Base-by-base conservation (phyloP, 2,797 vertebrate species). In the Sebastes paucispinis region DNA sequence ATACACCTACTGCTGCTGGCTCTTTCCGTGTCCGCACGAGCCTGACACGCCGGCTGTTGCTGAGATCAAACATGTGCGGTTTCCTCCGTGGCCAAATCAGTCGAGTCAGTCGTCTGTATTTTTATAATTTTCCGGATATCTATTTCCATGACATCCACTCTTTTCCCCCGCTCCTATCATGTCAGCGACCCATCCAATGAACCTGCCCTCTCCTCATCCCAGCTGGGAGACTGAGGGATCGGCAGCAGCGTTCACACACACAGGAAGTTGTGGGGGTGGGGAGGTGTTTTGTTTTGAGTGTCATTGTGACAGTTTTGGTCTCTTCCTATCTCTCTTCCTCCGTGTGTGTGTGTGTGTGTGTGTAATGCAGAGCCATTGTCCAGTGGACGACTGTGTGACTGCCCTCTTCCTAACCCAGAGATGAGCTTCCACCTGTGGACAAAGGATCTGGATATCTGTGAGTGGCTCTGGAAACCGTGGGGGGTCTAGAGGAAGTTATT, bases 391-490 rank as follows among this genome's bases (percentile, higher is more conserved):
- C 80, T 93, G 68, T 93, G 93, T 52, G 93, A 93, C 68, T 94
- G 94, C 72, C 96, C 96, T 29, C 94, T 98, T 81, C 97, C 98
- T 84, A 97, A 95, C 86, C 98, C 98, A n/a, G 94, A 93, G 84
- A 98, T 99, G 93, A 96, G 96, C 79, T 98, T 98, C 91, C 96
- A 98, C 89, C 87, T 98, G 82, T 99, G 97, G 98, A 97, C 92
- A 0, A 96, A 97, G 31, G 96, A 97, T 0, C 95, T 98, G 59
- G 97, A 98, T 84, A 96, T 99, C 78, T 98, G 98, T 99, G 92
- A 96, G 97, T 95, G 25, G 31, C 63, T 78, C 14, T 6, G 11
- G 16, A 47, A 39, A 18, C 22, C 60, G n/a, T 76, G 50, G 20
- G 82, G 36, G 66, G 55, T 81, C 75, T 36, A 55, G 8, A 87